Base-by-base conservation (phyloP, 1,140 invertebrate species). In the Drosophila insularis region DNA sequence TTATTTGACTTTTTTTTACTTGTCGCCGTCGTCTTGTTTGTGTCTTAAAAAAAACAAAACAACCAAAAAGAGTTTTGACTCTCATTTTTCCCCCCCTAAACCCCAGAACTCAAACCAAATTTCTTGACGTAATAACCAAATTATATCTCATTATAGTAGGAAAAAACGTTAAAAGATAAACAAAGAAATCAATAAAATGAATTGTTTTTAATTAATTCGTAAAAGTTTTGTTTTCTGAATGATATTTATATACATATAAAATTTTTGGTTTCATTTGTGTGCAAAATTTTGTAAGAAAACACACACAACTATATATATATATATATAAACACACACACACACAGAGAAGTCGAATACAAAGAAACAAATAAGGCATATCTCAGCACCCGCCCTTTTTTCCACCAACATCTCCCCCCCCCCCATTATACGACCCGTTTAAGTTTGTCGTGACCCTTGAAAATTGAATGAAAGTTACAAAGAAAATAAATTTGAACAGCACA, bases 21-120 rank as follows among this genome's bases (percentile, higher is more conserved):
- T 35, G 32, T 8, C 32, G 32, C 78, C 81, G 75, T 86, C 78
- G 82, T 86, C 79, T n/a, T n/a, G n/a, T n/a, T n/a, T n/a, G n/a
- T n/a, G n/a, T n/a, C n/a, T n/a, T n/a, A n/a, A n/a, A n/a, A n/a
- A n/a, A n/a, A n/a, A n/a, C n/a, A n/a, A n/a, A n/a, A n/a, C n/a
- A n/a, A n/a, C 75, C 2, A 13, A 37, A 37, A 37, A 0, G 2
- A 37, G 35, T 35, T 13, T 13, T 4, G 10, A 37, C 35, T 13
- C n/a, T 13, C 11, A 11, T 0, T 1, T 11, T 0, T 11, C 8
- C 1, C 11, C 35, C 35, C 4, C 35, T 11, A 5, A 23, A 3
- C 35, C 10, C 10, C 35, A 8, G n/a, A n/a, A n/a, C n/a, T n/a
- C n/a, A n/a, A n/a, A n/a, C n/a, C 35, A 37, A 23, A 23, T 23